These are phyloP conservation scores for Phyllotreta striolata DNA, from an alignment of 2,888 invertebrate genomes.

Conservation along the genomic window DNA sequence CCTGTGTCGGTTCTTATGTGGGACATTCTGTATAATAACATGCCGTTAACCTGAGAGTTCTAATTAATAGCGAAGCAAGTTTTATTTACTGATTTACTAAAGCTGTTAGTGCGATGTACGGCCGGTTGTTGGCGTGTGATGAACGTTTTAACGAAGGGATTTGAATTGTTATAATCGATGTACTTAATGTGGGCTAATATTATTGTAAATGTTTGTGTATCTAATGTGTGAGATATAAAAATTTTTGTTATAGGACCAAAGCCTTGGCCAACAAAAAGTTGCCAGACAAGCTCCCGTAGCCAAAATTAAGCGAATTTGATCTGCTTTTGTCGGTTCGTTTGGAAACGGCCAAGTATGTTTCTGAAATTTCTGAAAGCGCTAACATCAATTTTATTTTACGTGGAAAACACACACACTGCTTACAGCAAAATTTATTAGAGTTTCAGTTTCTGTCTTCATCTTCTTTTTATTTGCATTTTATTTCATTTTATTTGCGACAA, in stretches of 20 bases:
- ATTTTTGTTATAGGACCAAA: conserved; percentile 21
- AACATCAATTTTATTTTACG: too few species aligned
- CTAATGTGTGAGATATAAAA: conserved; percentile 18
- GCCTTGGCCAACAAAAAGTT: conserved; percentile 15
- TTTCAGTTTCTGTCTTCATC: background rate
- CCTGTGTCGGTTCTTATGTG: too few species aligned
- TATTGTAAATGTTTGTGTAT: background rate
- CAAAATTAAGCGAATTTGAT: conserved; percentile 23
- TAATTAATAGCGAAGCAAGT: background rate
- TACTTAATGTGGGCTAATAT: background rate
- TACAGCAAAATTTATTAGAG: background rate
- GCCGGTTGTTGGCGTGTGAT: background rate
- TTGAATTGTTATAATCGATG: background rate
- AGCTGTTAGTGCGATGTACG: background rate
- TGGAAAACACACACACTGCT: too few species aligned
- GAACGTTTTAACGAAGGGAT: too few species aligned
- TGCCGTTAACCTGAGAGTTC: too few species aligned
- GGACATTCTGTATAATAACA: too few species aligned
- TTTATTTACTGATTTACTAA: background rate
- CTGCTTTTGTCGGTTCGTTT: conserved; percentile 19
- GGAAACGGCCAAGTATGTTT: conserved; percentile 19
- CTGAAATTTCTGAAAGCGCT: background rate
- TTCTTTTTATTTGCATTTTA: background rate
- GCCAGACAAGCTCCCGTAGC: conserved; percentile 16
- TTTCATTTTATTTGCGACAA: too few species aligned